phyloP scores from a whole-genome alignment of 2,888 invertebrate genomes.

The Phorcus lineatus region DNA sequence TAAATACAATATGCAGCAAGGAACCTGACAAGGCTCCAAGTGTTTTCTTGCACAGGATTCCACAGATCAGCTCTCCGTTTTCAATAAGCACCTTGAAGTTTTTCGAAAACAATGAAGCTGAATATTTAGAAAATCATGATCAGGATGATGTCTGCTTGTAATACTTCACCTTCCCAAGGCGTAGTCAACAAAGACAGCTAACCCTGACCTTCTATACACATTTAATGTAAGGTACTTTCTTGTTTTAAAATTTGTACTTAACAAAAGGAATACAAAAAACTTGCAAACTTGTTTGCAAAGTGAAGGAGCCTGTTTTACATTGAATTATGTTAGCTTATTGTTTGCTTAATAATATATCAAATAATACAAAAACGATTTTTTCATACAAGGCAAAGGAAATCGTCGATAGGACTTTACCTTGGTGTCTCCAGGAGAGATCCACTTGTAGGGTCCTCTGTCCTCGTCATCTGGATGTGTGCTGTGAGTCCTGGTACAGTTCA shows the following conservation, averaged over 20 bases:
- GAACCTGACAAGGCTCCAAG: conserved; percentile 97
- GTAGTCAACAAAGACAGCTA: no score
- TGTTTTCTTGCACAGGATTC: conserved; percentile 98
- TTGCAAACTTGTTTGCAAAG: no score
- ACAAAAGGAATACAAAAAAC: no score
- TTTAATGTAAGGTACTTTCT: no score
- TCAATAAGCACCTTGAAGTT: conserved; percentile 88
- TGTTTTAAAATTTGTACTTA: no score
- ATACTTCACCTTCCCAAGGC: no score
- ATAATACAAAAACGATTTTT: no score
- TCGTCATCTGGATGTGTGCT: conserved; percentile 99
- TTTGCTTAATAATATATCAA: no score
- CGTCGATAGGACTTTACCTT: conserved; percentile 79
- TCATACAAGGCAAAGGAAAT: no score
- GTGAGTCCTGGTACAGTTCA: conserved; percentile 97
- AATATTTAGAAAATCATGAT: not conserved
- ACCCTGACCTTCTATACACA: no score
- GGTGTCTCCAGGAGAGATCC: conserved; percentile 99
- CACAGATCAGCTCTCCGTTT: conserved; percentile 97
- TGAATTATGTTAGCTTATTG: no score
- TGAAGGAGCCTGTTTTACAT: no score
- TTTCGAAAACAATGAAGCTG: not conserved
- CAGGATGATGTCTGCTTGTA: not conserved
- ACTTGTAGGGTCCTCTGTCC: conserved; percentile 96
- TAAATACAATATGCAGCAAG: conserved; percentile 95